Evolutionary conservation across 2,113 vertebrate species (phyloP).

Genomic region (Clarias magur): DNA sequence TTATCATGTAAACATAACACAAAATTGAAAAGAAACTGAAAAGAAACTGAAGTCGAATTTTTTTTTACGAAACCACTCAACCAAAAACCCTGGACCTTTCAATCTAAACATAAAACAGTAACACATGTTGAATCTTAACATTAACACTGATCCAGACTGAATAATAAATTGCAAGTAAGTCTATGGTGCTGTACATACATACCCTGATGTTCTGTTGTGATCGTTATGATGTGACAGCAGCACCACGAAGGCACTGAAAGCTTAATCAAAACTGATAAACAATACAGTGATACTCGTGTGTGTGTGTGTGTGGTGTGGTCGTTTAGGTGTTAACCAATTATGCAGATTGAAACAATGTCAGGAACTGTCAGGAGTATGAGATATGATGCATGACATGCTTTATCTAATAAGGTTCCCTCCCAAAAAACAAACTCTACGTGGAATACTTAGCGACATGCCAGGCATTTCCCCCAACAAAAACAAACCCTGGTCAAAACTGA

Average conservation of each 20-base stretch:
- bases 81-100: neutral
- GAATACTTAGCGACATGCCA: neutral
- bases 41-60: too few relatives aligned
- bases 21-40: too few relatives aligned
- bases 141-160: neutral
- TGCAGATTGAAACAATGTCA: neutral
- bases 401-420: neutral
- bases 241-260: neutral
- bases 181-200: neutral
- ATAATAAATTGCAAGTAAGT: neutral
- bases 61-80: neutral
- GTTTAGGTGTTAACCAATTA: neutral
- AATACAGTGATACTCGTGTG: neutral
- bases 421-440: neutral
- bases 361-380: neutral
- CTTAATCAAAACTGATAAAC: neutral
- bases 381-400: neutral
- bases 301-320: too few relatives aligned
- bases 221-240: neutral
- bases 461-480: neutral
- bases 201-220: neutral
- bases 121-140: neutral
- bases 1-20: neutral
- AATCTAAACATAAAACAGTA: neutral
- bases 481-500: neutral